A percentile compares a stretch with the other conserved stretches of the same genome.
phyloP scores from a whole-genome alignment of 2,797 vertebrate genomes.

The Synaphobranchus kaupii region DNA sequence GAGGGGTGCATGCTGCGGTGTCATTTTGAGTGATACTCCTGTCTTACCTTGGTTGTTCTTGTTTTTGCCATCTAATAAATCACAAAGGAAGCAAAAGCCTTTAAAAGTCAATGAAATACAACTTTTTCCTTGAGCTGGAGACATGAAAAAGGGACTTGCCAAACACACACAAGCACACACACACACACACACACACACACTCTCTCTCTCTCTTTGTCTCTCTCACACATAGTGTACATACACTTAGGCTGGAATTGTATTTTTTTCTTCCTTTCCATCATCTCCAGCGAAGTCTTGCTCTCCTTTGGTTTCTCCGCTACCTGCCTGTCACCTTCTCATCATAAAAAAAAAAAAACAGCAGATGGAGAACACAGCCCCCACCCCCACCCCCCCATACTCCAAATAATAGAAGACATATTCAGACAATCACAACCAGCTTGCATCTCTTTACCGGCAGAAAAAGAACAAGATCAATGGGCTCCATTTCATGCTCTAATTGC shows the following conservation, averaged over 20 bases:
- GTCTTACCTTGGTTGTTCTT: slow-evolving; percentile 13
- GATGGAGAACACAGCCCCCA: neutral
- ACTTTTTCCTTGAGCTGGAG: slow-evolving; percentile 37
- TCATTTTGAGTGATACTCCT: neutral
- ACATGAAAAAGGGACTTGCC: slow-evolving; percentile 44
- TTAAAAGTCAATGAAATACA: slow-evolving; percentile 41
- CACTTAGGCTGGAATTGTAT: slow-evolving; percentile 26
- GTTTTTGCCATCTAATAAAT: slow-evolving; percentile 41
- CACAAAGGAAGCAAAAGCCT: slow-evolving; percentile 42
- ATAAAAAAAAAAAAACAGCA: no score
- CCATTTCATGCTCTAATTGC: slow-evolving; percentile 4
- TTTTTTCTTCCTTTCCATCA: slow-evolving; percentile 19
- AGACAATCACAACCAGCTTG: no score
- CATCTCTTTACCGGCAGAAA: no score
- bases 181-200: neutral
- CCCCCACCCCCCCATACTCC: neutral
- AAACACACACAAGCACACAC: neutral
- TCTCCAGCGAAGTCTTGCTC: neutral
- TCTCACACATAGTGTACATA: no score
- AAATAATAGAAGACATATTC: no score
- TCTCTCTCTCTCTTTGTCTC: slow-evolving; percentile 14
- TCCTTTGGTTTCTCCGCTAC: slow-evolving; percentile 14
- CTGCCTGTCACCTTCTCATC: no score
- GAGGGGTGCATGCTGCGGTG: neutral
- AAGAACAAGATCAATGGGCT: neutral